phyloP scores from a whole-genome alignment of 2,797 vertebrate genomes.

The Moxostoma hubbsi region DNA sequence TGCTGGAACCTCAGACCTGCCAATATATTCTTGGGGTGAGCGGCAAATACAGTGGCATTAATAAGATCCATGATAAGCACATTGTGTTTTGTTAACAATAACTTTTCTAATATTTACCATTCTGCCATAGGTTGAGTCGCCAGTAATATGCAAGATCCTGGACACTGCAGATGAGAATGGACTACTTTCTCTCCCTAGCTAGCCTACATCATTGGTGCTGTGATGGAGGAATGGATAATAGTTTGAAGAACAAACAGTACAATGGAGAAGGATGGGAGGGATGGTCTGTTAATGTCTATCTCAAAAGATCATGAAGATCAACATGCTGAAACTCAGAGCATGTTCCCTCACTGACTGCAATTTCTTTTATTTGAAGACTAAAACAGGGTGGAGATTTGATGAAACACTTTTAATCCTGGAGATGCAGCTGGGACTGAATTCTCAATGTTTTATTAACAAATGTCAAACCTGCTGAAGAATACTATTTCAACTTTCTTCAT shows the following conservation, averaged over 20 bases:
- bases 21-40: constrained; percentile 97
- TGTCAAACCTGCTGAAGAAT: neutral
- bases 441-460: constrained; percentile 9
- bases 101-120: neutral
- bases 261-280: neutral
- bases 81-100: neutral
- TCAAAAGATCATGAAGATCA: neutral
- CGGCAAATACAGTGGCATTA: neutral
- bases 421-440: constrained; percentile 9
- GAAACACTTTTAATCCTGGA: constrained; percentile 4
- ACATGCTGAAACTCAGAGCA: constrained; percentile 19
- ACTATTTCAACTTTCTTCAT: constrained; percentile 2
- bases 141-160: constrained; percentile 96
- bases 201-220: constrained; percentile 47
- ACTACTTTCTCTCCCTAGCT: constrained; percentile 90
- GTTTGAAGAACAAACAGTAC: constrained; percentile 1
- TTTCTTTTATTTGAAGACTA: constrained; percentile 1
- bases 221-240: neutral
- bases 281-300: neutral
- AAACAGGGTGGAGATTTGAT: constrained; percentile 1
- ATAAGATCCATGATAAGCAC: neutral
- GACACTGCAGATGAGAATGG: constrained; percentile 95
- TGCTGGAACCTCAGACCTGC: constrained; percentile 97
- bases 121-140: constrained; percentile 89
- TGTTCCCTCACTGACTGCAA: constrained; percentile 4